Conservation (phyloP, 2,113 vertebrate genomes). For the Chaetodon auriga region DNA sequence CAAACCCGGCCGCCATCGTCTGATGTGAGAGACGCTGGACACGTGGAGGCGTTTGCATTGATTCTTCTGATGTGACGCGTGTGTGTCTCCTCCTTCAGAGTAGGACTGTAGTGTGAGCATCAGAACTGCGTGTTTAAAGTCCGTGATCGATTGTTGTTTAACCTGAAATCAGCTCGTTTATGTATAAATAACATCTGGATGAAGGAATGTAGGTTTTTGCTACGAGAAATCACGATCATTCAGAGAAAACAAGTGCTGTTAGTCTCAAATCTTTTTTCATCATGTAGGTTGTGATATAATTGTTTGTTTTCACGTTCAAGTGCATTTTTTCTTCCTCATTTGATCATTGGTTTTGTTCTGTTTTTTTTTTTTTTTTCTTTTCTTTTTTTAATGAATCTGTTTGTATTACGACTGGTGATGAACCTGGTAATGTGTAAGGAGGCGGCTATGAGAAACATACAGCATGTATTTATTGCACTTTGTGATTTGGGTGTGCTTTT, state of each 20-base stretch:
- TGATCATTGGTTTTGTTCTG: slow-evolving; percentile 32
- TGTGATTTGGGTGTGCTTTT: slow-evolving; percentile 84
- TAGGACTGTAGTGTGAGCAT: slow-evolving; percentile 24
- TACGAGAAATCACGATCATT: slow-evolving; percentile 46
- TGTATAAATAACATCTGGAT: slow-evolving; percentile 47
- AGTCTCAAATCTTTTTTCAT: slow-evolving; percentile 62
- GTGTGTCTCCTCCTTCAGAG: background rate
- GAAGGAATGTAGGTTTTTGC: slow-evolving; percentile 67
- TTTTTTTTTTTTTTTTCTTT: slow-evolving; percentile 39
- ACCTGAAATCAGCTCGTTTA: slow-evolving; percentile 37
- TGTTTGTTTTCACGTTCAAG: slow-evolving; percentile 58
- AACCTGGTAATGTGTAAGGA: slow-evolving; percentile 61
- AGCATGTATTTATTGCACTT: slow-evolving; percentile 88
- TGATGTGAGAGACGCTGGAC: slow-evolving; percentile 25
- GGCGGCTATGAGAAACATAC: slow-evolving; percentile 64
- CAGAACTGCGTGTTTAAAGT: slow-evolving; percentile 12
- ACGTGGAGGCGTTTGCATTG: background rate
- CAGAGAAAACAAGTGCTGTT: slow-evolving; percentile 63
- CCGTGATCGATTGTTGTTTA: slow-evolving; percentile 57
- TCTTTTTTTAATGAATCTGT: slow-evolving; percentile 59
- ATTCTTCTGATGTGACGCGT: slow-evolving; percentile 18
- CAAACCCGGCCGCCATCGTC: background rate
- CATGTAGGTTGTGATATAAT: slow-evolving; percentile 60
- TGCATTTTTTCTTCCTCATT: slow-evolving; percentile 51
- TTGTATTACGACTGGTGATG: slow-evolving; percentile 64